Base-by-base conservation (phyloP, 2,797 vertebrate species). In the Acipenser transmontanus region DNA sequence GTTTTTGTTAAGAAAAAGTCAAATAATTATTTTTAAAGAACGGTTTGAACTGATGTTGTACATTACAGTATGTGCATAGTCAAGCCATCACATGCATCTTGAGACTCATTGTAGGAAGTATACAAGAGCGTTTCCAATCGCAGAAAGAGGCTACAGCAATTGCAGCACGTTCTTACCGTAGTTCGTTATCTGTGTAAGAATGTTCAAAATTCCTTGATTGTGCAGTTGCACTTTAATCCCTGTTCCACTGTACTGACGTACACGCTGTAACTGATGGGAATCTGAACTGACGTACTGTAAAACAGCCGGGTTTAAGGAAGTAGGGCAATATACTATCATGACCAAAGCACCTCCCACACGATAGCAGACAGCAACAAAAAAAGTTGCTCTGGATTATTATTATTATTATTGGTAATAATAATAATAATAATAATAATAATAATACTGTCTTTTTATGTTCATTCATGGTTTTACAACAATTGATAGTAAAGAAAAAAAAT, bases 151-250 rank as follows among this genome's bases (percentile, higher is more conserved):
- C 13, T 64, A 17, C 49, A 13, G 62, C 50, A 64, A 50, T 64
- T 17, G 62, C 62, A 13, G 51, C 62, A 64, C 62, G 50, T 64
- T 50, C 49, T 64, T 64, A 50, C 62, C 49, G n/a, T 64, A 14
- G 50, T 50, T 34, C 3, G 4, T 34, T 3, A 34, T 6, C 54
- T 12, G 54, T 10, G 54, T 57, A 57, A 12, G 13, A 57, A 57
- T 12, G 54, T 57, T 10, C 8, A 9, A n/a, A 6, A 57, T 57
- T 57, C 54, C 54, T 57, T 9, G 54, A 12, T 57, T 9, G 54
- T 57, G 54, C 54, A 13, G 54, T 57, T 57, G 34, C 64, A 59
- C 52, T 50, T 13, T 66, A n/a, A 56, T 49, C 51, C 60, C 12
- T 65, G 63, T 13, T 7, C 62, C 8, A 47, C 49, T 62, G 48